These are phyloP conservation scores for Littorina saxatilis DNA, from an alignment of 1,140 invertebrate species.

Conservation along the genomic window DNA sequence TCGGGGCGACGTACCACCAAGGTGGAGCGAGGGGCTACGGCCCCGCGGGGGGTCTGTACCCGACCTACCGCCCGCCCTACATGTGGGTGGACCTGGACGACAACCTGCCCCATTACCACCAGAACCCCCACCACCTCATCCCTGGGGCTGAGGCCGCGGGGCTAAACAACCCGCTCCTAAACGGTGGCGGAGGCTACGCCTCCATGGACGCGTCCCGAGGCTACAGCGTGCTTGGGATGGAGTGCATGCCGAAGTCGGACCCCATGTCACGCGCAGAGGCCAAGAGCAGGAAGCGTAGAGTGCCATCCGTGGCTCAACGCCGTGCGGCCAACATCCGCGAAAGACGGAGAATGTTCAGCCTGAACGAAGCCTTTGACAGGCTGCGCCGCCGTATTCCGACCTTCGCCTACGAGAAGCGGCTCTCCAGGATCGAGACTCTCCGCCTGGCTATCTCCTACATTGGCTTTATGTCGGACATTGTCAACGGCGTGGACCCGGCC, in stretches of 20 bases:
- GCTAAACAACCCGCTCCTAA: not conserved
- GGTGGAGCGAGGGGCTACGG: constrained; percentile 3
- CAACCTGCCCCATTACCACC: not conserved
- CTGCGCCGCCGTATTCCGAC: constrained; percentile 85
- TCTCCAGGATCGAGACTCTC: constrained; percentile 97
- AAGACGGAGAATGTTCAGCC: constrained; percentile 95
- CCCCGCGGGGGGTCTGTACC: not conserved
- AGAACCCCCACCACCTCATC: not conserved
- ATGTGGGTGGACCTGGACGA: constrained; percentile 31
- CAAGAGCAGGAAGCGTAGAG: constrained; percentile 54
- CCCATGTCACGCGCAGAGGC: not conserved
- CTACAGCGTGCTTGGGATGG: not conserved
- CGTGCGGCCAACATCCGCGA: constrained; percentile 81
- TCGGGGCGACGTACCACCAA: not conserved
- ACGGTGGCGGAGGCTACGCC: not conserved
- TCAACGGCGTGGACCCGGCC: constrained; percentile 73
- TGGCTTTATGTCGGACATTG: constrained; percentile 95
- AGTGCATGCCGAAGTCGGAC: constrained; percentile 15
- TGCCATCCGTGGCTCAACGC: constrained; percentile 62
- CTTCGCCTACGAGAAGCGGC: constrained; percentile 97
- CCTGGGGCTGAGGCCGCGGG: not conserved
- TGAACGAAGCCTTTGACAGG: constrained; percentile 96
- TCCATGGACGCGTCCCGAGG: not conserved
- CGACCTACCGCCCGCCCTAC: not conserved
- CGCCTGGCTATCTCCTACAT: constrained; percentile 98